Percentiles rank a stretch among this genome's conserved stretches.
Evolutionary conservation across 1,140 invertebrate species (phyloP).

Genomic region (Cydia strobilella): DNA sequence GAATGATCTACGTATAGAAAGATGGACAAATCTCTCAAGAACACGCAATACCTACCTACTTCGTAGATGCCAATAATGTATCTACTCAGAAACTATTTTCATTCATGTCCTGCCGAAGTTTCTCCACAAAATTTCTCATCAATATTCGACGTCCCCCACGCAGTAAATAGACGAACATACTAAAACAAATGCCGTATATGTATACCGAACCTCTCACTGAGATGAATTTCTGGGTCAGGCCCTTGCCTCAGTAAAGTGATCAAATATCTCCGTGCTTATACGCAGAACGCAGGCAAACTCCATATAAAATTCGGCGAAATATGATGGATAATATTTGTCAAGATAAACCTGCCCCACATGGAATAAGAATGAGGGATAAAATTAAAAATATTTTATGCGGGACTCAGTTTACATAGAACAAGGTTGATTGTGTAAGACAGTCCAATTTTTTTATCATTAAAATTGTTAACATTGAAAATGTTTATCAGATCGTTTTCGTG

Average conservation of each 20-base stretch:
- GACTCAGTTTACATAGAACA: too few relatives aligned
- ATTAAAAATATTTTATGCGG: too few relatives aligned
- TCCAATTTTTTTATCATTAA: too few relatives aligned
- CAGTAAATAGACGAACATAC: conserved; percentile 56
- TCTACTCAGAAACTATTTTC: conserved; percentile 17
- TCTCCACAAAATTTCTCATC: conserved; percentile 37
- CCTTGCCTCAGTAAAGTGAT: conserved; percentile 35
- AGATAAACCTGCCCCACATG: neutral
- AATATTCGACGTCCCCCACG: conserved; percentile 53
- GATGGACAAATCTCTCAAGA: neutral
- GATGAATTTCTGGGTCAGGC: conserved; percentile 61
- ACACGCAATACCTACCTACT: neutral
- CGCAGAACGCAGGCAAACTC: neutral
- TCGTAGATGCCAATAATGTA: too few relatives aligned
- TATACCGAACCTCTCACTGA: conserved; percentile 63
- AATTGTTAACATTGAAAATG: too few relatives aligned
- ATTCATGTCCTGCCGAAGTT: neutral
- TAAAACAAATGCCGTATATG: conserved; percentile 63
- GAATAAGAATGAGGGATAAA: neutral
- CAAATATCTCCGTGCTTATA: conserved; percentile 29
- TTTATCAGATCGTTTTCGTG: too few relatives aligned
- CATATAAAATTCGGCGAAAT: neutral
- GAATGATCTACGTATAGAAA: too few relatives aligned
- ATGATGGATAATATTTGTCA: conserved; percentile 21
- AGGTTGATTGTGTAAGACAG: too few relatives aligned